phyloP scores from a whole-genome alignment of 2,888 invertebrate genomes.

The Folsomia candida region DNA sequence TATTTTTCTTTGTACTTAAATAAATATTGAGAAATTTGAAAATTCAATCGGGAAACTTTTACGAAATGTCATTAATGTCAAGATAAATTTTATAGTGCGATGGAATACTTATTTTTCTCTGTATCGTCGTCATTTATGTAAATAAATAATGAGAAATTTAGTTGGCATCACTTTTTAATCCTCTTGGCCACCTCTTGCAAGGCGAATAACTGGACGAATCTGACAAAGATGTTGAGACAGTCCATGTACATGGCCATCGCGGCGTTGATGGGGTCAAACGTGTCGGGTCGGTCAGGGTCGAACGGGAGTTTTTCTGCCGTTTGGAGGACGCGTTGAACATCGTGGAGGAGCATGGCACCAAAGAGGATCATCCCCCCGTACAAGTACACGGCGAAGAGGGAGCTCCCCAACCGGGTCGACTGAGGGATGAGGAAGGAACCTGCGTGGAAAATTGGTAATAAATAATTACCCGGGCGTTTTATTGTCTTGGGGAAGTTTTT shows the following conservation, averaged over 20 bases:
- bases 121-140: no score
- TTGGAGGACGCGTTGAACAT: neutral
- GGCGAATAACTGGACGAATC: conserved; percentile 6
- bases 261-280: conserved; percentile 10
- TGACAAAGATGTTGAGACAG: neutral
- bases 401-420: neutral
- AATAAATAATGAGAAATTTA: no score
- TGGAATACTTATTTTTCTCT: no score
- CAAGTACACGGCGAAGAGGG: neutral
- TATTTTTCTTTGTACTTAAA: no score
- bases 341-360: neutral
- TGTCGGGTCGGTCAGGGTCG: neutral
- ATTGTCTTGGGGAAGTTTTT: no score
- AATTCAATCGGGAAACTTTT: no score
- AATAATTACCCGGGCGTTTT: no score
- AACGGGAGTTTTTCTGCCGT: neutral
- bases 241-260: conserved; percentile 9
- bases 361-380: conserved; percentile 2
- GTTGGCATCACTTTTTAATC: no score
- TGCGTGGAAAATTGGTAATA: neutral
- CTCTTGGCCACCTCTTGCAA: neutral
- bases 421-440: conserved; percentile 2
- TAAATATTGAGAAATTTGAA: no score
- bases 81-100: no score
- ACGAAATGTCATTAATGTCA: no score